Percentiles rank a stretch among this genome's conserved stretches.
phyloP scores from a whole-genome alignment of 1,140 invertebrate genomes.

The Diploscapter pachys region DNA sequence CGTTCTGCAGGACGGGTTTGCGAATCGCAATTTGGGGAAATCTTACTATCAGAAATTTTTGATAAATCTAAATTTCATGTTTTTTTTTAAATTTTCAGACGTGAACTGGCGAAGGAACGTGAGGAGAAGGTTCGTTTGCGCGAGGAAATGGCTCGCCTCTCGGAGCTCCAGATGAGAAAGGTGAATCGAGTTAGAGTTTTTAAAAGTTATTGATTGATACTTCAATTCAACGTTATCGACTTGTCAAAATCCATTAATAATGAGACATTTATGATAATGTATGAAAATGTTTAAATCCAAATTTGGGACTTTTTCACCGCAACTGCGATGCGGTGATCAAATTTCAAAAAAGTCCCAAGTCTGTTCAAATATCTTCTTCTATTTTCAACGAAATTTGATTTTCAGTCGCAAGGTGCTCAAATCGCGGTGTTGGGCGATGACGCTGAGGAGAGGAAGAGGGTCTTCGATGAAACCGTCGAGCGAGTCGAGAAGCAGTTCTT shows the following conservation, averaged over 20 bases:
- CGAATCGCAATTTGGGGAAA: too few relatives aligned
- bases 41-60: too few relatives aligned
- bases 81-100: slow-evolving; percentile 14
- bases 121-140: slow-evolving; percentile 26
- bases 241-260: too few relatives aligned
- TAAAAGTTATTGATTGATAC: too few relatives aligned
- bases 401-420: slow-evolving; percentile 9
- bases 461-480: slow-evolving; percentile 39
- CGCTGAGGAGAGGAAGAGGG: slow-evolving; percentile 36
- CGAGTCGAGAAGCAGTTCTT: slow-evolving; percentile 40
- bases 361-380: not conserved
- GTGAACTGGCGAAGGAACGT: slow-evolving; percentile 28
- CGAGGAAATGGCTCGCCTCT: slow-evolving; percentile 25
- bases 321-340: too few relatives aligned
- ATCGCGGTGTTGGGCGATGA: slow-evolving; percentile 21
- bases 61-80: not conserved
- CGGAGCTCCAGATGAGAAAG: slow-evolving; percentile 24
- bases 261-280: too few relatives aligned
- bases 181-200: not conserved
- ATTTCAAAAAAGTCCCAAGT: too few relatives aligned
- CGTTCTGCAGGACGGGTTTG: too few relatives aligned
- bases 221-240: too few relatives aligned
- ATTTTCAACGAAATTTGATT: slow-evolving; percentile 10
- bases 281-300: not conserved
- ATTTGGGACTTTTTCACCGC: not conserved